A percentile compares a stretch with the other conserved stretches of the same genome.
Conservation (phyloP, 2,888 invertebrate genomes). For the Acrocera orbiculus region DNA sequence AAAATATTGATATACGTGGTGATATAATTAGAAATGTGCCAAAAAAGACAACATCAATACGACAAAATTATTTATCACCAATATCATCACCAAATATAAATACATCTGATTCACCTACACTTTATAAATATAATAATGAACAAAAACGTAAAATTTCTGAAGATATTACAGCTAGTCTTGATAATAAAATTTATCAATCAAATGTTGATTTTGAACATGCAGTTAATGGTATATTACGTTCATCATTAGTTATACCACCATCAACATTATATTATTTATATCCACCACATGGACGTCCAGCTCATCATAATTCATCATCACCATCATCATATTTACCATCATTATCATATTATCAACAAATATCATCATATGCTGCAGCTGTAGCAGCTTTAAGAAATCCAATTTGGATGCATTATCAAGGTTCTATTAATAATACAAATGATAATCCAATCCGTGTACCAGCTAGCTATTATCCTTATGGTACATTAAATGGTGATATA, state of each 20-base stretch:
- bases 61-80: constrained; percentile 33
- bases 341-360: constrained; percentile 25
- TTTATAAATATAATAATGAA: constrained; percentile 7
- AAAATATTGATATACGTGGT: constrained; percentile 16
- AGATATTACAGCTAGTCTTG: constrained; percentile 7
- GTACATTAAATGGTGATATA: constrained; percentile 8
- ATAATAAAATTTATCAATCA: constrained; percentile 8
- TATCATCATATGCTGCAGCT: constrained; percentile 20
- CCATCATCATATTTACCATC: constrained; percentile 29
- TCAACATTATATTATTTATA: constrained; percentile 29
- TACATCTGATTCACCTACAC: constrained; percentile 2
- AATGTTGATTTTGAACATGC: constrained; percentile 7
- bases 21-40: constrained; percentile 28
- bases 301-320: constrained; percentile 15
- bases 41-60: constrained; percentile 32
- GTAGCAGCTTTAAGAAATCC: constrained; percentile 34
- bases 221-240: constrained; percentile 6
- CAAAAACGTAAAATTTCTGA: constrained; percentile 7
- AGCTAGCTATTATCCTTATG: constrained; percentile 23
- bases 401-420: constrained; percentile 35
- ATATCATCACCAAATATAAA: constrained; percentile 15
- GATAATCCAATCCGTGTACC: constrained; percentile 27
- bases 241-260: constrained; percentile 13
- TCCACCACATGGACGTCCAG: constrained; percentile 21
- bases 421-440: constrained; percentile 19